These are phyloP conservation scores for Chaetophractus vellerosus DNA, from an alignment of 2,797 vertebrate species.

Conservation along the genomic window DNA sequence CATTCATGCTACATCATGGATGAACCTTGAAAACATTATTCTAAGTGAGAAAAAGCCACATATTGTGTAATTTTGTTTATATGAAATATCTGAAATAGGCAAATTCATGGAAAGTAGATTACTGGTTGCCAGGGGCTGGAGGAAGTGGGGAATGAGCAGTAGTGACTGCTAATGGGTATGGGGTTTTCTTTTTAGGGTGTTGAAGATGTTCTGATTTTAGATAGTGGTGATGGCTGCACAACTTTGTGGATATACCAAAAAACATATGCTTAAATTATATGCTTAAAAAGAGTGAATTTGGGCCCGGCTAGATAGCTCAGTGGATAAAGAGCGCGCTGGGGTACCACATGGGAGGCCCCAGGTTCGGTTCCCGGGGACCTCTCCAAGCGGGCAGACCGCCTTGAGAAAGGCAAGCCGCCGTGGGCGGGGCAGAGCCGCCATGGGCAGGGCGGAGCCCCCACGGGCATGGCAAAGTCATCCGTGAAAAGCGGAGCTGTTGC, in stretches of 20 bases:
- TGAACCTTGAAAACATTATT: not conserved
- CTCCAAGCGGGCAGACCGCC: too few species aligned
- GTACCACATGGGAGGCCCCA: too few species aligned
- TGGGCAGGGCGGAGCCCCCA: too few species aligned
- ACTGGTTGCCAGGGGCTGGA: not conserved
- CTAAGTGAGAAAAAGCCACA: not conserved
- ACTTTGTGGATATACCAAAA: not conserved
- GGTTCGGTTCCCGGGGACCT: too few species aligned
- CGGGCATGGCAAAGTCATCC: too few species aligned
- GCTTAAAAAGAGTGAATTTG: too few species aligned
- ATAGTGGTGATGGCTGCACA: not conserved
- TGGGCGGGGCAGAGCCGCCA: too few species aligned
- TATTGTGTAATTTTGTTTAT: not conserved
- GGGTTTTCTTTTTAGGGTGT: not conserved
- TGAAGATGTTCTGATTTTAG: conserved; percentile 19
- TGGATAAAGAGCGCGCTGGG: too few species aligned
- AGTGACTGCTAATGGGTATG: not conserved
- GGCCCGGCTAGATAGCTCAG: too few species aligned
- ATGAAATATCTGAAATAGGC: not conserved
- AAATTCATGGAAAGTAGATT: not conserved
- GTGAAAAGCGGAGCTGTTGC: too few species aligned
- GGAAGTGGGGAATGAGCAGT: not conserved
- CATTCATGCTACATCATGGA: not conserved
- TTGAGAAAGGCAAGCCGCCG: too few species aligned
- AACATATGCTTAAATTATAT: not conserved